These are phyloP conservation scores for Hermodice carunculata DNA, from an alignment of 2,888 invertebrate species.

Conservation along the genomic window DNA sequence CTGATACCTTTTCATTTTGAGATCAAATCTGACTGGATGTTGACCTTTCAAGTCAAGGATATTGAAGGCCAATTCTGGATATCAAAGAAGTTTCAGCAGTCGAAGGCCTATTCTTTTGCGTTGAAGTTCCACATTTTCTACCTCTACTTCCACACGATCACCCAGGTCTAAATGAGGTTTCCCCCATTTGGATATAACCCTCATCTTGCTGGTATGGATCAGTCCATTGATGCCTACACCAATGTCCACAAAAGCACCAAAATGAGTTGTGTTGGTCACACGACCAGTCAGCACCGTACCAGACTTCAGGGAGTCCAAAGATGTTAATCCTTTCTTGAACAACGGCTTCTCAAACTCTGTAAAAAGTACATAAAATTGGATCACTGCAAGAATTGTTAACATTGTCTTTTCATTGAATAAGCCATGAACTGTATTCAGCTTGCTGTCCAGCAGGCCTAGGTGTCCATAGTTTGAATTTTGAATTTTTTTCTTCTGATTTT, in stretches of 20 bases:
- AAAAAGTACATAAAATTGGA: conserved; percentile 16
- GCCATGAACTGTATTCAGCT: no score
- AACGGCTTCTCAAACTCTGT: conserved; percentile 77
- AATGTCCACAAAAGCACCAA: conserved; percentile 90
- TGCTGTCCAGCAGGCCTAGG: no score
- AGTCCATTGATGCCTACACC: conserved; percentile 69
- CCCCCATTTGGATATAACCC: conserved; percentile 19
- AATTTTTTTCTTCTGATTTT: no score
- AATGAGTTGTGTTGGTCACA: conserved; percentile 87
- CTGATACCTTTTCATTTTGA: no score
- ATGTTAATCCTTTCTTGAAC: conserved; percentile 81
- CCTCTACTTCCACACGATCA: conserved; percentile 55
- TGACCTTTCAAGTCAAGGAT: no score
- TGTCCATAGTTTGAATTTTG: no score
- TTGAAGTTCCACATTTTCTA: conserved; percentile 47
- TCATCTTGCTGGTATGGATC: conserved; percentile 70
- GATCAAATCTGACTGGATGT: no score
- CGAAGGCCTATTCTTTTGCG: conserved; percentile 52
- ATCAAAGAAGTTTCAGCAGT: no score
- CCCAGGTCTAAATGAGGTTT: conserved; percentile 51
- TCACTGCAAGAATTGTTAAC: not conserved
- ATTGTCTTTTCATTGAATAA: not conserved
- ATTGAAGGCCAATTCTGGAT: no score
- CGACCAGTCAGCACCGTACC: conserved; percentile 74
- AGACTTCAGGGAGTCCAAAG: conserved; percentile 76